phyloP scores from a whole-genome alignment of 1,140 invertebrate genomes.

The Bombus polaris region DNA sequence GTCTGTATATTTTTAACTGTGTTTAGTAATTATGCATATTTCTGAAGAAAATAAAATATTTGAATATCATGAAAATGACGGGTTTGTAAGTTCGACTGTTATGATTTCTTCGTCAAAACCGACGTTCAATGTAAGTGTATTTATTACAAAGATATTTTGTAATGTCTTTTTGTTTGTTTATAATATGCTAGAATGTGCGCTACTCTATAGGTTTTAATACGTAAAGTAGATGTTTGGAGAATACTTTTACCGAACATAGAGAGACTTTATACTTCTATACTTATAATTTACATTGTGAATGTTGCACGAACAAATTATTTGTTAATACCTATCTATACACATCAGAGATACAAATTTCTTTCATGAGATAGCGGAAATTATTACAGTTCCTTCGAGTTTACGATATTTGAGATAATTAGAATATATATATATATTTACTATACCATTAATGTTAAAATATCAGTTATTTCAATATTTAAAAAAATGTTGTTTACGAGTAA shows the following conservation, averaged over 20 bases:
- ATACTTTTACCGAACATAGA: neutral
- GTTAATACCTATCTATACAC: neutral
- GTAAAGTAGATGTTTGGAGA: no score
- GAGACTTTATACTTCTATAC: neutral
- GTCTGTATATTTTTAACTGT: no score
- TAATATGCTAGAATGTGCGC: neutral
- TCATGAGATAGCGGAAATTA: no score
- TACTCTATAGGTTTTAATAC: no score
- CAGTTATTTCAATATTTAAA: no score
- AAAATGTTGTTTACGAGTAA: no score
- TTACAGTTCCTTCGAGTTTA: no score
- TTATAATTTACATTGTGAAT: neutral
- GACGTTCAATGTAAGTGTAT: neutral
- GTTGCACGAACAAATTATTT: no score
- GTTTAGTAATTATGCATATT: no score
- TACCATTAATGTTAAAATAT: neutral
- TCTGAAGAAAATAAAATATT: no score
- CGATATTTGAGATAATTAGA: neutral
- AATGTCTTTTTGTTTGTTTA: neutral
- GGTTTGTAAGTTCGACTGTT: no score
- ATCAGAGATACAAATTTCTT: neutral
- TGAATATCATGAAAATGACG: no score
- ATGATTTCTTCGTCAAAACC: neutral
- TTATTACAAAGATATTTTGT: neutral
- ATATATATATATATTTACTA: neutral